These are phyloP conservation scores for Fabriciana adippe DNA, from an alignment of 2,888 invertebrate genomes.

Conservation along the genomic window DNA sequence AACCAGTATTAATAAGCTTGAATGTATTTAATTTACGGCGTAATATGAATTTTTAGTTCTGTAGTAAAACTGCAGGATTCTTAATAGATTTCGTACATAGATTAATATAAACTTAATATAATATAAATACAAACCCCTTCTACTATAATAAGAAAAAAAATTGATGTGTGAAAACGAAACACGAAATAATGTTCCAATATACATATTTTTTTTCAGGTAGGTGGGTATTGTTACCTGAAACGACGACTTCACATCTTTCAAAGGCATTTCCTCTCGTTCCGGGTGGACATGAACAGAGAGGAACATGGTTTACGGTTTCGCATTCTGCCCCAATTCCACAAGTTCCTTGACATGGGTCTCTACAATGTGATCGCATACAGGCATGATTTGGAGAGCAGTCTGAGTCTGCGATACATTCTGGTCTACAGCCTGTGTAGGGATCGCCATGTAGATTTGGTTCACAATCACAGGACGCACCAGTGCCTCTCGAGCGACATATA, in stretches of 20 bases:
- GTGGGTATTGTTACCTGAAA: conserved; percentile 54
- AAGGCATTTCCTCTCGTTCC: conserved; percentile 87
- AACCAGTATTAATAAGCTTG: background rate
- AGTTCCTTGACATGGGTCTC: conserved; percentile 90
- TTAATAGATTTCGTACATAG: no score
- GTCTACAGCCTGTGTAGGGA: conserved; percentile 89
- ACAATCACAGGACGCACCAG: conserved; percentile 88
- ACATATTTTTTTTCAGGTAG: no score
- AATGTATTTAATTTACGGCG: no score
- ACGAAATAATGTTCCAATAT: no score
- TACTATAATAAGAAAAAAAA: no score
- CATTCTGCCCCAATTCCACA: conserved; percentile 93
- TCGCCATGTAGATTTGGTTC: conserved; percentile 87
- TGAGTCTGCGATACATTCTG: conserved; percentile 94
- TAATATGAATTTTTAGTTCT: no score
- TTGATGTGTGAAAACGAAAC: no score
- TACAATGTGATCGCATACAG: conserved; percentile 91
- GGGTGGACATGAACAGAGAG: conserved; percentile 87
- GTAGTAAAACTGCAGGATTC: no score
- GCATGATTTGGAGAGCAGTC: conserved; percentile 92
- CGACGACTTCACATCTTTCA: conserved; percentile 80
- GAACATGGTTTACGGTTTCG: conserved; percentile 86
- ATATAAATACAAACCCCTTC: no score
- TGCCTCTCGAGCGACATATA: conserved; percentile 87
- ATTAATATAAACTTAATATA: no score